Base-by-base conservation (phyloP, 2,888 invertebrate species). In the Anorthoa munda region DNA sequence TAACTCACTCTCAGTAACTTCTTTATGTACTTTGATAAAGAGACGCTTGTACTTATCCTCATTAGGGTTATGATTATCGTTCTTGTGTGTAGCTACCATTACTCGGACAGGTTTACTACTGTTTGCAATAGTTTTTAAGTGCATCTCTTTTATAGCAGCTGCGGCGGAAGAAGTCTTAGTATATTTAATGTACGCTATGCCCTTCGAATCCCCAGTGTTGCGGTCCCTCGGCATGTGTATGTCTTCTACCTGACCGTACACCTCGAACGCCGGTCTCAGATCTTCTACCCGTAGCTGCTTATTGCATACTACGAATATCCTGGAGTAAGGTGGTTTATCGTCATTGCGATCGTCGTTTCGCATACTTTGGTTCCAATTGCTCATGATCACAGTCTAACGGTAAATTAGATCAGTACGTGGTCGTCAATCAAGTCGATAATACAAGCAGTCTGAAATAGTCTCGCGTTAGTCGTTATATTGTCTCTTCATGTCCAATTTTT, bases 111-210 rank as follows among this genome's bases (percentile, higher is more conserved):
- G 98, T 89, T 98, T 97, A 61, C 97, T 97, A 64, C 97, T 97
- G 74, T 97, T 97, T n/a, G 97, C 97, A 77, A 99, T 95, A 68
- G 97, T 97, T 92, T 97, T 97, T 31, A 98, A 97, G 93, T 99
- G 98, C 97, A 99, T 97, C 85, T 98, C 98, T 92, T 99, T 98
- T 88, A 99, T 97, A 2, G 99, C 99, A 67, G 97, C 96, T 9
- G 99, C 99, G 4, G 99, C 99, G 90, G 99, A 98, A 0, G 99
- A 99, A 0, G 99, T 99, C 95, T 98, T 99, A 0, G 97, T 96
- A 93, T 97, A 99, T 92, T 99, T 99, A 17, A 99, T 98, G 91
- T 99, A 99, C 0, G 98, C 98, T 77, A 99, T 98, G 68, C 99
- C 99, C 97, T 99, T 99, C 85, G 98, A 97, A 86, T 98, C 98